These are phyloP conservation scores for Daphoenositta chrysoptera DNA, from an alignment of 2,113 vertebrate genomes.

Conservation along the genomic window DNA sequence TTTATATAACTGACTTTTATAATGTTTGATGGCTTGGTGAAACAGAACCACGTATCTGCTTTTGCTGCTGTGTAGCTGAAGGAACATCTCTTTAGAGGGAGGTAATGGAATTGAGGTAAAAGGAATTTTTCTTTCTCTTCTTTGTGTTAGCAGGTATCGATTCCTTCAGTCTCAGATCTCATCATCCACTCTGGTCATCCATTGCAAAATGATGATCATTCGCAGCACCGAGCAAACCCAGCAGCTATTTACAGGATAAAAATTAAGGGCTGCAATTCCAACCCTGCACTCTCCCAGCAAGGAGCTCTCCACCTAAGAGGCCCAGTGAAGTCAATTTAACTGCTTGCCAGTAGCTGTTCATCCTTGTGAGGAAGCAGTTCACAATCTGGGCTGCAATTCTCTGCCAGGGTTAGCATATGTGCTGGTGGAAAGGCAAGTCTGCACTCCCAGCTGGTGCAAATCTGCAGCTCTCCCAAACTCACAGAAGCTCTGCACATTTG, in stretches of 20 bases:
- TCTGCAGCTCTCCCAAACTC: not conserved
- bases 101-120: not conserved
- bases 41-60: slow-evolving; percentile 58
- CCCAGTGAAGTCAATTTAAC: not conserved
- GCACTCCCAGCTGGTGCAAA: not conserved
- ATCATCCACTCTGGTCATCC: slow-evolving; percentile 26
- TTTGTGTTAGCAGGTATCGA: slow-evolving; percentile 25
- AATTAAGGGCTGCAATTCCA: not conserved
- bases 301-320: not conserved
- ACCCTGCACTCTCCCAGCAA: not conserved
- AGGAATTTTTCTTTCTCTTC: not conserved
- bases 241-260: slow-evolving; percentile 9
- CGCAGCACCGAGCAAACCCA: not conserved
- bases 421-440: not conserved
- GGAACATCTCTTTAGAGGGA: slow-evolving; percentile 35
- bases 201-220: slow-evolving; percentile 14
- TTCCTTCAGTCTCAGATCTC: slow-evolving; percentile 15
- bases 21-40: slow-evolving; percentile 70
- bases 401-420: slow-evolving; percentile 34
- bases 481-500: not conserved
- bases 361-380: not conserved
- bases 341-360: not conserved
- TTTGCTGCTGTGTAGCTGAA: slow-evolving; percentile 41
- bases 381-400: slow-evolving; percentile 22
- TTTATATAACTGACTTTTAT: slow-evolving; percentile 77